Percentiles rank a stretch among this genome's conserved stretches.
Evolutionary conservation across 1,140 invertebrate species (phyloP).

Genomic region (Drosophila teissieri): DNA sequence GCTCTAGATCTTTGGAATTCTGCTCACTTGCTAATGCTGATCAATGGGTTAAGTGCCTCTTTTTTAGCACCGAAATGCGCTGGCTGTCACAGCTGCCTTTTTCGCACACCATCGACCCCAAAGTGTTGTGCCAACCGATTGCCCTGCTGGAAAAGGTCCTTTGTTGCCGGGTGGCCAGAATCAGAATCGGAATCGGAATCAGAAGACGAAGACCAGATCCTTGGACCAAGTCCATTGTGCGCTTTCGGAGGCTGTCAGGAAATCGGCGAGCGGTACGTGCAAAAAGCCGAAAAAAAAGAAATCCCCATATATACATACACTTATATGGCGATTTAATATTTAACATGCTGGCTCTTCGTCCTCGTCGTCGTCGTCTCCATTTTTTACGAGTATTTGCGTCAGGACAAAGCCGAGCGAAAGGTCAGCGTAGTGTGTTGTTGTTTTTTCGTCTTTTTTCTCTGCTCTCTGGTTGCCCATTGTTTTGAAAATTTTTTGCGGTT

Average conservation of each 20-base stretch:
- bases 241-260: slow-evolving; percentile 30
- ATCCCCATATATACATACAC: slow-evolving; percentile 24
- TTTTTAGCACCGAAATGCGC: slow-evolving; percentile 18
- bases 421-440: slow-evolving; percentile 41
- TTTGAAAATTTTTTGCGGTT: slow-evolving; percentile 72
- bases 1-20: background rate
- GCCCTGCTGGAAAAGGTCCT: slow-evolving; percentile 14
- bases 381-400: slow-evolving; percentile 76
- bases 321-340: slow-evolving; percentile 59
- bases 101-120: slow-evolving; percentile 28
- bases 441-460: background rate
- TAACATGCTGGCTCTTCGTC: slow-evolving; percentile 56
- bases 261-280: slow-evolving; percentile 28
- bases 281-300: slow-evolving; percentile 14
- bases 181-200: slow-evolving; percentile 2
- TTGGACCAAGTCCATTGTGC: slow-evolving; percentile 38
- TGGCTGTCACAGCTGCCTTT: slow-evolving; percentile 52
- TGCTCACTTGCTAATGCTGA: slow-evolving; percentile 1
- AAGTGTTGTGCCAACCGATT: slow-evolving; percentile 14
- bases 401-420: slow-evolving; percentile 65
- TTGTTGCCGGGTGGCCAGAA: slow-evolving; percentile 45
- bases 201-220: slow-evolving; percentile 24
- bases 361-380: slow-evolving; percentile 41
- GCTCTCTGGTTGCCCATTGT: slow-evolving; percentile 40
- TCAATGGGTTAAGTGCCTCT: slow-evolving; percentile 17